A percentile compares a stretch with the other conserved stretches of the same genome.
phyloP scores from a whole-genome alignment of 2,113 vertebrate genomes.

The Caranx melampygus region DNA sequence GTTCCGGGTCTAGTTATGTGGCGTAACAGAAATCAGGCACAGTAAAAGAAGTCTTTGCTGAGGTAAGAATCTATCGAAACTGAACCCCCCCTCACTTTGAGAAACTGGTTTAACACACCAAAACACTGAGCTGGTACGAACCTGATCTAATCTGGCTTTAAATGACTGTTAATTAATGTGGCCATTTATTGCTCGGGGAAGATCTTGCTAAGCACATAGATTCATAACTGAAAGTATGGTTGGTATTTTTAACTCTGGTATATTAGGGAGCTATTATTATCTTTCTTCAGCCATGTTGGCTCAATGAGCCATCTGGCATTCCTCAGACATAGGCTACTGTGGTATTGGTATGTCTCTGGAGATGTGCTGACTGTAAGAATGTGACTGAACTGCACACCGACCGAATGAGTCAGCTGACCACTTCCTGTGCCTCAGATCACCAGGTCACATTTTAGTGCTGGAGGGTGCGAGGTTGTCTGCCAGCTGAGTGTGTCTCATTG shows the following conservation, averaged over 20 bases:
- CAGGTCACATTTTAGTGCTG: slow-evolving; percentile 47
- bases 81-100: neutral
- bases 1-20: neutral
- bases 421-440: slow-evolving; percentile 56
- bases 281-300: neutral
- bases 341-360: slow-evolving; percentile 26
- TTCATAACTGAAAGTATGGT: slow-evolving; percentile 6
- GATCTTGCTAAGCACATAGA: neutral
- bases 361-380: slow-evolving; percentile 56
- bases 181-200: neutral
- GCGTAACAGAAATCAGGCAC: neutral
- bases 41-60: neutral
- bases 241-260: slow-evolving; percentile 20
- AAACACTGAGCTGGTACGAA: slow-evolving; percentile 10
- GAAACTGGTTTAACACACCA: slow-evolving; percentile 46
- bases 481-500: slow-evolving; percentile 39
- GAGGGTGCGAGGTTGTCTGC: slow-evolving; percentile 11
- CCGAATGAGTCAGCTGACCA: slow-evolving; percentile 56
- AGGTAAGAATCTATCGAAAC: slow-evolving; percentile 37
- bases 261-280: neutral
- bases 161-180: neutral
- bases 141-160: neutral
- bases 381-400: slow-evolving; percentile 37
- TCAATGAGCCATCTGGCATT: slow-evolving; percentile 13
- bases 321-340: neutral